phyloP scores from a whole-genome alignment of 2,888 invertebrate species.

The Sabellastarte sp. region DNA sequence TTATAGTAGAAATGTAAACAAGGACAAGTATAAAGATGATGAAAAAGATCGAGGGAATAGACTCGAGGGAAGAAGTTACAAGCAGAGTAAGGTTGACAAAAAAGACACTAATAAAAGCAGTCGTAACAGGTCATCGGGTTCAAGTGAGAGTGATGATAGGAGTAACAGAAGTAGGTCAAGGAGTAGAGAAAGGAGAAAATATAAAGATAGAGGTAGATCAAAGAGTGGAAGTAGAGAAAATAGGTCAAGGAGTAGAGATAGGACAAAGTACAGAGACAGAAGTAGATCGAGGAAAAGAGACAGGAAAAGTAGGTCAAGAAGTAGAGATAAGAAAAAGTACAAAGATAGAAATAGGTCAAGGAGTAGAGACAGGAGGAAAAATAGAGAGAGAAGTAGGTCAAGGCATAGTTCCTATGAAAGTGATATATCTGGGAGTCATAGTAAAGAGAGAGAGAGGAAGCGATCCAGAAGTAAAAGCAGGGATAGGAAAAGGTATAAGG shows the following conservation, averaged over 20 bases:
- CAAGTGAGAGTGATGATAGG: no score
- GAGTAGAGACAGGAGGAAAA: constrained; percentile 2
- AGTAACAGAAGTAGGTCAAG: constrained; percentile 9
- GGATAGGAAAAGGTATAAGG: background rate
- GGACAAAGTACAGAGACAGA: no score
- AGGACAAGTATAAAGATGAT: no score
- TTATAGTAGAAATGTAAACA: no score
- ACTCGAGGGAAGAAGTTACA: no score
- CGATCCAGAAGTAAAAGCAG: constrained; percentile 1
- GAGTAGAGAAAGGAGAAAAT: constrained; percentile 8
- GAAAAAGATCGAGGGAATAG: no score
- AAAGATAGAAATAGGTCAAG: constrained; percentile 1
- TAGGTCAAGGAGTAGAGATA: no score
- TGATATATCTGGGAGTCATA: background rate
- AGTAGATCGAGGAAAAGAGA: no score
- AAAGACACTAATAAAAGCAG: no score
- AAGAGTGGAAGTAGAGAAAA: constrained; percentile 1
- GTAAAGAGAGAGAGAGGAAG: background rate
- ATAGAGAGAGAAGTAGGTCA: background rate
- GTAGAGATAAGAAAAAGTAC: no score
- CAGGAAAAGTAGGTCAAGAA: no score
- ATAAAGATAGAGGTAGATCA: constrained; percentile 5
- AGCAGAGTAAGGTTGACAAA: background rate
- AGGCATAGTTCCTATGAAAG: background rate
- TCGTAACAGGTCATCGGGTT: no score